phyloP scores from a whole-genome alignment of 2,797 vertebrate genomes.

The Myioborus miniatus region DNA sequence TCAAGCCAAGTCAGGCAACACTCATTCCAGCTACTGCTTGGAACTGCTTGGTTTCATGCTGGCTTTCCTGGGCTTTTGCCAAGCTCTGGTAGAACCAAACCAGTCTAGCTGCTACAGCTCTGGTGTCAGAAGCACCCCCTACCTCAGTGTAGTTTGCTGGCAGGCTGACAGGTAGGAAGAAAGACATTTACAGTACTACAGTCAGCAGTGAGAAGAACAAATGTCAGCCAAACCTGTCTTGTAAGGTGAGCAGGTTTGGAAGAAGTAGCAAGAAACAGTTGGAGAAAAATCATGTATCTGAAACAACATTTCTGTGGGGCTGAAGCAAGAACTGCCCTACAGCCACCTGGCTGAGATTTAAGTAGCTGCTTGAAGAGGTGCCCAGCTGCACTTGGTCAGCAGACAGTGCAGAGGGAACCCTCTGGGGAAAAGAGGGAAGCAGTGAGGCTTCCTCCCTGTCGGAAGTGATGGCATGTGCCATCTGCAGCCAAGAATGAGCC shows the following conservation, averaged over 20 bases:
- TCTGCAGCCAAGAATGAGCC: neutral
- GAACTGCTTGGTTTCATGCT: neutral
- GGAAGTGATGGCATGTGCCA: neutral
- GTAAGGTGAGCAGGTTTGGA: neutral
- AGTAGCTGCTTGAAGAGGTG: neutral
- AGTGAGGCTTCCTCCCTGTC: neutral
- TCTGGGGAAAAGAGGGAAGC: neutral
- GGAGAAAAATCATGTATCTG: neutral
- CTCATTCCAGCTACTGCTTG: neutral
- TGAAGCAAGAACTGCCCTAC: neutral
- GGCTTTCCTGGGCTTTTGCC: neutral
- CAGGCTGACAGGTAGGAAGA: neutral
- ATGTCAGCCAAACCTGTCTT: neutral
- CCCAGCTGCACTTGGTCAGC: neutral
- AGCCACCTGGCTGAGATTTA: neutral
- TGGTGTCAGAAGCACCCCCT: neutral
- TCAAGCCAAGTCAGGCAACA: neutral
- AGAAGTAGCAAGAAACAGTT: neutral
- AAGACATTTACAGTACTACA: neutral
- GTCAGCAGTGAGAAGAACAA: neutral
- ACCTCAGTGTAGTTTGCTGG: neutral
- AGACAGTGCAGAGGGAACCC: neutral
- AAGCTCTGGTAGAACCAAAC: neutral
- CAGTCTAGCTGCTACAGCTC: neutral
- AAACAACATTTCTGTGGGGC: neutral